Evolutionary conservation across 2,888 invertebrate species (phyloP), one percentile per base, ranked within the genome.

Genomic region (Pandemis corylana): DNA sequence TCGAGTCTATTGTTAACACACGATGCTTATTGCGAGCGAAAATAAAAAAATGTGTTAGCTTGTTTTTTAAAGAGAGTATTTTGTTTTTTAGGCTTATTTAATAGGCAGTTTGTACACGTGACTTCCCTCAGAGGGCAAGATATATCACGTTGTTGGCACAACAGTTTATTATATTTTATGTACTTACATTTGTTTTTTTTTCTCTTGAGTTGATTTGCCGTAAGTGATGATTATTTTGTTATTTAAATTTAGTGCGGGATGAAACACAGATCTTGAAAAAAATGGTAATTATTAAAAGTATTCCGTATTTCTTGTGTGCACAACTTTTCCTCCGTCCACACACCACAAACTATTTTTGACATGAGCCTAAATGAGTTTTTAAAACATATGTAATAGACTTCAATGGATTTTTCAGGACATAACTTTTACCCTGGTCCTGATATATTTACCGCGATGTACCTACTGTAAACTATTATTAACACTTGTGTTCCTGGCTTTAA

Each of bases 401-500:
- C 63, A 53, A 53, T 68, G 41, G 68, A 72, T 28, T 53, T 59
- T 46, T 74, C 56, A 6, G 53, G 49, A 51, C 41, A 53, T 68
- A 71, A 64, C 61, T 13, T 70, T 56, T 59, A 61, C 6, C 42
- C 71, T 62, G 46, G 56, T 63, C 56, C 53, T 56, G 28, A 65
- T 80, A 78, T 77, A 81, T 76, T 82, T 83, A 82, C 79, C 77
- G 78, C 80, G 78, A 76, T 80, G 81, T 86, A 77, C 82, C 80
- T 78, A 77, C 83, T 78, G 80, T 68, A 81, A 78, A 85, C 84
- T 89, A 85, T 86, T 82, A 84, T 85, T 87, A 81, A 88, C 85
- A 89, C 86, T 89, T 91, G 91, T 91, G 93, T 92, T 92, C 90
- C 89, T 91, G 91, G 93, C 90, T 92, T 92, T 89, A 91, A 92